Evolutionary conservation across 2,888 invertebrate species (phyloP).

Genomic region (Ischnus inquisitorius): DNA sequence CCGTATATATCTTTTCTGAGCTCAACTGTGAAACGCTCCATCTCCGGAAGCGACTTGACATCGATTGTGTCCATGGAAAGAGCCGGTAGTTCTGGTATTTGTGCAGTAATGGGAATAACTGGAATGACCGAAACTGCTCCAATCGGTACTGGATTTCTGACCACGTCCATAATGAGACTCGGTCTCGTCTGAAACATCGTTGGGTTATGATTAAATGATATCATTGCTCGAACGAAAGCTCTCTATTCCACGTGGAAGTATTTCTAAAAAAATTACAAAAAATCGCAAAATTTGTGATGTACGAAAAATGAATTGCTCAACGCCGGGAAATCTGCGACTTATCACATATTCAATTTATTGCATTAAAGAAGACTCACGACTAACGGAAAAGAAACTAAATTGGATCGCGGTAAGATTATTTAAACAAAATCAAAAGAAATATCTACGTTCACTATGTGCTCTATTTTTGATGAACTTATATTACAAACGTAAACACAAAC

Average conservation of each 20-base stretch:
- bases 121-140: conserved; percentile 82
- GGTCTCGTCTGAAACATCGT: conserved; percentile 78
- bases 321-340: too few species aligned
- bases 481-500: too few species aligned
- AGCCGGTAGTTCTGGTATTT: conserved; percentile 86
- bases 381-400: too few species aligned
- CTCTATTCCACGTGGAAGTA: background rate
- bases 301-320: background rate
- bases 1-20: conserved; percentile 97
- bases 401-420: too few species aligned
- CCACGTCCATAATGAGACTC: conserved; percentile 88
- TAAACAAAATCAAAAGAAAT: too few species aligned
- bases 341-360: too few species aligned
- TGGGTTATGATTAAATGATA: background rate
- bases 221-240: background rate
- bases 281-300: too few species aligned
- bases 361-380: too few species aligned
- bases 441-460: too few species aligned
- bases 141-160: conserved; percentile 88
- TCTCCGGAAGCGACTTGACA: conserved; percentile 93
- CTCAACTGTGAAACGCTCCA: conserved; percentile 97
- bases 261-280: background rate
- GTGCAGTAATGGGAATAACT: conserved; percentile 81
- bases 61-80: conserved; percentile 86
- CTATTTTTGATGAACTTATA: too few species aligned